A percentile compares a stretch with the other conserved stretches of the same genome.
These are phyloP conservation scores for Hylyphantes graminicola DNA, from an alignment of 1,140 invertebrate species.

Conservation along the genomic window DNA sequence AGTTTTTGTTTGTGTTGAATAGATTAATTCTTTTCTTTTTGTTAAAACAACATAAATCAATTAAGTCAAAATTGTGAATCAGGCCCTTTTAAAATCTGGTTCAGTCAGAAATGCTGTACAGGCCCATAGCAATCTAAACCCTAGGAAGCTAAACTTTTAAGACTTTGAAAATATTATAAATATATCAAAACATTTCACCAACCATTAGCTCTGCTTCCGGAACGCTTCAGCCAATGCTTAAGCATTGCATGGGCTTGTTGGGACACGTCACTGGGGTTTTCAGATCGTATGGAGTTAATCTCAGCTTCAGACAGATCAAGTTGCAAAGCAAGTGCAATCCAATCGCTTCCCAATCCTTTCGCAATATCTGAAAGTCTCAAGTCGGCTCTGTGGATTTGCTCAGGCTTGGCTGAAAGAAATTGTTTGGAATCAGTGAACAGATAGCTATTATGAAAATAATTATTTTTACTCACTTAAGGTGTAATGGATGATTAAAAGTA, in stretches of 20 bases:
- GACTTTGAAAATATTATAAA: neutral
- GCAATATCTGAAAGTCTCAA: slow-evolving; percentile 91
- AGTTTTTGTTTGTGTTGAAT: too few species aligned
- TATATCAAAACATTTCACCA: neutral
- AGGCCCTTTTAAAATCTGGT: too few species aligned
- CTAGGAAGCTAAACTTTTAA: too few species aligned
- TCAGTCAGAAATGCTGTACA: too few species aligned
- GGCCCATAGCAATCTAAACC: too few species aligned
- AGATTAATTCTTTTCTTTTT: too few species aligned
- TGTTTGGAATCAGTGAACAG: neutral
- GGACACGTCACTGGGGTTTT: slow-evolving; percentile 84
- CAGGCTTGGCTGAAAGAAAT: slow-evolving; percentile 69
- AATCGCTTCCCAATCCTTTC: slow-evolving; percentile 91
- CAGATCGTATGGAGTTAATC: slow-evolving; percentile 87
- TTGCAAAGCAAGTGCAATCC: slow-evolving; percentile 83
- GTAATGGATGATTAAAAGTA: too few species aligned
- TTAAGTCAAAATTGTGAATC: too few species aligned
- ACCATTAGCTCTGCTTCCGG: slow-evolving; percentile 55
- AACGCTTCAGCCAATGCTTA: slow-evolving; percentile 79
- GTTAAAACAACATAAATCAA: too few species aligned
- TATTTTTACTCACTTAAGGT: neutral
- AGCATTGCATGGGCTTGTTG: slow-evolving; percentile 95
- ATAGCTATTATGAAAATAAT: neutral
- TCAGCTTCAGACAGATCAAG: slow-evolving; percentile 86
- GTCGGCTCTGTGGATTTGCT: slow-evolving; percentile 80